Evolutionary conservation across 2,888 invertebrate species (phyloP).

Genomic region (Epistrophe grossulariae): DNA sequence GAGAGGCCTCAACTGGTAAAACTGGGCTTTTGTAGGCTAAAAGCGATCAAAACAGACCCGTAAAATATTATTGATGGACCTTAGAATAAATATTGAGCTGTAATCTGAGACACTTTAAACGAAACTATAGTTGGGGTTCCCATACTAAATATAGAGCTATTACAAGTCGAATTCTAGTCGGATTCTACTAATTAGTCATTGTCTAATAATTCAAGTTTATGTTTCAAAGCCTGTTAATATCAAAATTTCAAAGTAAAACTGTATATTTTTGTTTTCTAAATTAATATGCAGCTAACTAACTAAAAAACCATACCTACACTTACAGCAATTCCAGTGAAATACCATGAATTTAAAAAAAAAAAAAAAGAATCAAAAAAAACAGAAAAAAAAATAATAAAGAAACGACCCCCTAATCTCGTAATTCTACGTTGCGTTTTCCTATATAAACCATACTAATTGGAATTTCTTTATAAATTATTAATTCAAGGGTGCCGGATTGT

Average conservation of each 20-base stretch:
- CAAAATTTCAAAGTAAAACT: not conserved
- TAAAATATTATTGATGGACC: too few relatives aligned
- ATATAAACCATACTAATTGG: constrained; percentile 15
- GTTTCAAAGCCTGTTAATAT: not conserved
- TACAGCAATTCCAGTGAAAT: not conserved
- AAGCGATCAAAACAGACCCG: too few relatives aligned
- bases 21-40: too few relatives aligned
- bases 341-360: constrained; percentile 4
- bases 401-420: not conserved
- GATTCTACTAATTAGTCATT: not conserved
- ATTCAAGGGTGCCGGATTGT: constrained; percentile 35
- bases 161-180: not conserved
- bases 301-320: not conserved
- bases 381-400: not conserved
- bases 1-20: too few relatives aligned
- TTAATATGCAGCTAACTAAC: not conserved
- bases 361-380: not conserved
- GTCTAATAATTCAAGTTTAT: not conserved
- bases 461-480: constrained; percentile 29
- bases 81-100: too few relatives aligned
- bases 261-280: not conserved
- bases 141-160: too few relatives aligned
- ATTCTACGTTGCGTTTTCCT: constrained; percentile 6
- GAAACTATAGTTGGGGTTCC: too few relatives aligned
- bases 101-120: too few relatives aligned